Evolutionary conservation across 2,113 vertebrate species (phyloP).

Genomic region (Scomber scombrus): DNA sequence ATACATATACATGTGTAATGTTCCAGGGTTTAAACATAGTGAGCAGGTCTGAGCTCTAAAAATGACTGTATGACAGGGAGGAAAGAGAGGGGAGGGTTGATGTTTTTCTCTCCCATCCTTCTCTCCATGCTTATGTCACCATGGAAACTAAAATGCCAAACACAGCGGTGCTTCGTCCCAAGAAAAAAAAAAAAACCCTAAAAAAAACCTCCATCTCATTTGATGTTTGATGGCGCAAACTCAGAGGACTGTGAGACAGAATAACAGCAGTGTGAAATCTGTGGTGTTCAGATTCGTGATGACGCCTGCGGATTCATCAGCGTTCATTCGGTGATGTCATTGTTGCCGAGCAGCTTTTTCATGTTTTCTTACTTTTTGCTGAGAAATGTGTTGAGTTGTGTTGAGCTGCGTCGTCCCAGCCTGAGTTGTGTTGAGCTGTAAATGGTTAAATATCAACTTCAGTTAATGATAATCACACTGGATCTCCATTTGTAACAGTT

Average conservation of each 20-base stretch:
- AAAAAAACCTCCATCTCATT: background rate
- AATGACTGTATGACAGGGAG: background rate
- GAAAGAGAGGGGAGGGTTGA: background rate
- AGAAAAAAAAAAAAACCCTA: slow-evolving; percentile 12
- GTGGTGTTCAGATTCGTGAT: too few relatives aligned
- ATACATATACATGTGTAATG: too few relatives aligned
- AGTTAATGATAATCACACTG: too few relatives aligned
- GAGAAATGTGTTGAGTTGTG: too few relatives aligned
- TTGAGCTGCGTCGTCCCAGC: too few relatives aligned
- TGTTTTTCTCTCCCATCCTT: background rate
- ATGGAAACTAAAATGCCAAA: slow-evolving; percentile 73
- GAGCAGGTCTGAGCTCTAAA: background rate
- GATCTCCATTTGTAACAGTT: too few relatives aligned
- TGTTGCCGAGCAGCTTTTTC: too few relatives aligned
- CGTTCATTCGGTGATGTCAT: too few relatives aligned
- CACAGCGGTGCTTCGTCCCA: slow-evolving; percentile 14
- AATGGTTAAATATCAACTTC: too few relatives aligned
- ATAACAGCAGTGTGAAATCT: background rate
- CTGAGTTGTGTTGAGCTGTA: too few relatives aligned
- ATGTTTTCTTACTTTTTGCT: too few relatives aligned
- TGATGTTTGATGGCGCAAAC: slow-evolving; percentile 1
- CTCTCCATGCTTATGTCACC: slow-evolving; percentile 29
- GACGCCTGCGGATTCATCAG: too few relatives aligned
- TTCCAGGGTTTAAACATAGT: background rate
- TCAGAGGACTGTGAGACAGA: background rate